These are phyloP conservation scores for Oryzias woworae DNA, from an alignment of 2,113 vertebrate species.

Conservation along the genomic window DNA sequence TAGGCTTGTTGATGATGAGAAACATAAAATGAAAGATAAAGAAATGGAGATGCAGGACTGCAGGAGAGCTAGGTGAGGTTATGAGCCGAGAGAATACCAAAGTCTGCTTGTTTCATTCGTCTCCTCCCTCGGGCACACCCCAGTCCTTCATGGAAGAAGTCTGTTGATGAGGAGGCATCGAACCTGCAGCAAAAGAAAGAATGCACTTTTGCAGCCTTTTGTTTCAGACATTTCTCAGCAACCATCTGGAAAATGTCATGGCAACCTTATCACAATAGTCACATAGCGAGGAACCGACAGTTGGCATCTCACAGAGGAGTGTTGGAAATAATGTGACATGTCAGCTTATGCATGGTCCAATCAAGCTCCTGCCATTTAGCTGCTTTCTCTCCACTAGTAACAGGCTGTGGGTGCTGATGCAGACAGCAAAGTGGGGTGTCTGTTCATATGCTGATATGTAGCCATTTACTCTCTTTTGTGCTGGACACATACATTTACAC, in stretches of 20 bases:
- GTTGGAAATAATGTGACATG: conserved; percentile 46
- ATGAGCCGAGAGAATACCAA: conserved; percentile 36
- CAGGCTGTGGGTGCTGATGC: conserved; percentile 23
- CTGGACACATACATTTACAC: neutral
- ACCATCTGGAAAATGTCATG: conserved; percentile 70
- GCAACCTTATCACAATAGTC: conserved; percentile 67
- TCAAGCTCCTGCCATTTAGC: conserved; percentile 42
- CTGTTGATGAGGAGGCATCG: conserved; percentile 58
- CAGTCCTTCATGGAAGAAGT: conserved; percentile 61
- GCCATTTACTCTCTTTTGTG: neutral
- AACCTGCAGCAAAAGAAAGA: conserved; percentile 40
- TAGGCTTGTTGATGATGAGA: conserved; percentile 4
- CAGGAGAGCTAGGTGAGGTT: conserved; percentile 14
- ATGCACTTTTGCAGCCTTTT: conserved; percentile 64
- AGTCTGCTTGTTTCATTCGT: conserved; percentile 55
- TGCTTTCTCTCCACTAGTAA: conserved; percentile 8
- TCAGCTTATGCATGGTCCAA: conserved; percentile 44
- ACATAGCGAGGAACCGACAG: conserved; percentile 28
- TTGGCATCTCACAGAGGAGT: conserved; percentile 38
- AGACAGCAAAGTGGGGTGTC: neutral
- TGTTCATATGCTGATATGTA: too few species aligned
- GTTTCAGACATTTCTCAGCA: conserved; percentile 57
- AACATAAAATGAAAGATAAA: conserved; percentile 18
- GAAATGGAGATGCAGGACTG: conserved; percentile 2
- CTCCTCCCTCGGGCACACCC: conserved; percentile 55